A percentile compares a stretch with the other conserved stretches of the same genome.
phyloP scores from a whole-genome alignment of 2,113 vertebrate species.

The Polypterus senegalus region DNA sequence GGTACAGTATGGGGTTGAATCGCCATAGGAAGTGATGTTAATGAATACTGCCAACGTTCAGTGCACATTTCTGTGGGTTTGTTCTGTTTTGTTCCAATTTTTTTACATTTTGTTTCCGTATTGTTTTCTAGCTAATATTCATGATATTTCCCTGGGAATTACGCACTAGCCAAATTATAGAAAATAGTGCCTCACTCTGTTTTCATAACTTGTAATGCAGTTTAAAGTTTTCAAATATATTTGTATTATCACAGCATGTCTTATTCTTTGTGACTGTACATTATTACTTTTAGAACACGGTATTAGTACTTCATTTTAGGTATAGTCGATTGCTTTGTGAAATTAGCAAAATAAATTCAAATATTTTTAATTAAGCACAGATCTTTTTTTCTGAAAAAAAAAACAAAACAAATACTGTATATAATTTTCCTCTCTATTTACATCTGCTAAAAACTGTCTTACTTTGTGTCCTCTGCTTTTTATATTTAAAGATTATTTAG shows the following conservation, averaged over 20 bases:
- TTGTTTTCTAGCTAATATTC: neutral
- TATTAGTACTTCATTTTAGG: neutral
- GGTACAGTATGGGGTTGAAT: neutral
- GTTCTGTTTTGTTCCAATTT: too few species aligned
- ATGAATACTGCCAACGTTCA: too few species aligned
- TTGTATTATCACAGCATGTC: slow-evolving; percentile 45
- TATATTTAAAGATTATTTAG: too few species aligned
- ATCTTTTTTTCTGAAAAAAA: too few species aligned
- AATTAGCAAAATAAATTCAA: slow-evolving; percentile 18
- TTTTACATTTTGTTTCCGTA: too few species aligned
- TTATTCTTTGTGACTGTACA: slow-evolving; percentile 37
- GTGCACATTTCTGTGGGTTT: too few species aligned
- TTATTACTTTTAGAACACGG: slow-evolving; percentile 21
- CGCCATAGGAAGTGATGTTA: too few species aligned
- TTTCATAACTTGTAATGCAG: slow-evolving; percentile 37
- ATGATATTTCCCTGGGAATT: slow-evolving; percentile 27
- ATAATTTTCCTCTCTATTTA: too few species aligned
- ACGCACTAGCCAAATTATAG: slow-evolving; percentile 36
- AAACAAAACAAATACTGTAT: too few species aligned
- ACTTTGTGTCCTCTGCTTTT: too few species aligned
- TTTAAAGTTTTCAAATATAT: slow-evolving; percentile 38
- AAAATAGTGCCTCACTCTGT: slow-evolving; percentile 42
- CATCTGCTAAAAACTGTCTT: too few species aligned
- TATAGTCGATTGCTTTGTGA: slow-evolving; percentile 16
- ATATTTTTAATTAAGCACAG: neutral